These are phyloP conservation scores for Tubulanus polymorphus DNA, from an alignment of 2,888 invertebrate genomes.

Conservation along the genomic window DNA sequence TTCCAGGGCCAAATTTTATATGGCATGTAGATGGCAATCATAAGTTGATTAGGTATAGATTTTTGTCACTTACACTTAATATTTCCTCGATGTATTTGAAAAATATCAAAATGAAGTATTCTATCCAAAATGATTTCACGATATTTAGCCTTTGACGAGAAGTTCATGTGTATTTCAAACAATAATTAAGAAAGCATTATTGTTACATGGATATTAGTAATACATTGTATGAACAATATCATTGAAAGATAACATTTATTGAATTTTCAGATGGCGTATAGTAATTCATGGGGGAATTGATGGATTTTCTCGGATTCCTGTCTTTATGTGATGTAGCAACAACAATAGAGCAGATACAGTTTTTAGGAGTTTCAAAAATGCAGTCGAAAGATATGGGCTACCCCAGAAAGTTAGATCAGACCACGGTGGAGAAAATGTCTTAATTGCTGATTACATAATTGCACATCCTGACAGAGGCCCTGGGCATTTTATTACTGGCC, in stretches of 20 bases:
- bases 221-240: no score
- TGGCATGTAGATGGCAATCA: constrained; percentile 1
- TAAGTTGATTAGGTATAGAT: neutral
- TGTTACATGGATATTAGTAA: no score
- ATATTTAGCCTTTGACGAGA: no score
- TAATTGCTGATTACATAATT: neutral
- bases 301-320: neutral
- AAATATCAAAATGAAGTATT: no score
- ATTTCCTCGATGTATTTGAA: no score
- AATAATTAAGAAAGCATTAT: no score
- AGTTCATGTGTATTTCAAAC: no score
- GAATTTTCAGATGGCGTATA: neutral
- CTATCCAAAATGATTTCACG: no score
- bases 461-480: neutral
- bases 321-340: neutral
- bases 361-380: neutral
- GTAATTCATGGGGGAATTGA: neutral
- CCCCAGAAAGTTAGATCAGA: neutral
- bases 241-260: no score
- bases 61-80: no score
- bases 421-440: neutral
- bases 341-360: neutral
- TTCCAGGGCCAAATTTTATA: neutral
- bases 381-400: neutral
- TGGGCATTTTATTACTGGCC: neutral